These are phyloP conservation scores for Colletes collaris DNA, from an alignment of 2,888 invertebrate species.

Conservation along the genomic window DNA sequence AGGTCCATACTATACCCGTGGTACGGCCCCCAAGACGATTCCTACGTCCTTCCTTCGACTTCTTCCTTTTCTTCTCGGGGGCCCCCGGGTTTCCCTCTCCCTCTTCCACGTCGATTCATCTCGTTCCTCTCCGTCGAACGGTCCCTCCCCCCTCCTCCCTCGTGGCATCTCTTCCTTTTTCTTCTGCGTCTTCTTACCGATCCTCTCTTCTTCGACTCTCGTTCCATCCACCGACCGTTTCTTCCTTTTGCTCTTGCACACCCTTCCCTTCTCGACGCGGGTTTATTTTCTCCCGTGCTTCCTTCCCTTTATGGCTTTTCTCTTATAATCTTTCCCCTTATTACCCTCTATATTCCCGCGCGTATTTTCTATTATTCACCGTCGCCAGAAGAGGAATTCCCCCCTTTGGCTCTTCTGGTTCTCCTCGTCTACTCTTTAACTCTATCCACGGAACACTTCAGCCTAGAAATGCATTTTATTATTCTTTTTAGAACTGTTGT, in stretches of 20 bases:
- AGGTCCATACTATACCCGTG: conserved; percentile 59
- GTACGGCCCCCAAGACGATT: conserved; percentile 70
- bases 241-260: not conserved
- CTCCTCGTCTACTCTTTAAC: not conserved
- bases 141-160: not conserved
- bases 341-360: too few species aligned
- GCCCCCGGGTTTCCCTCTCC: conserved; percentile 26
- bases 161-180: conserved; percentile 16
- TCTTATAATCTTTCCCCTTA: not conserved
- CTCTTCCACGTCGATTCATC: conserved; percentile 44
- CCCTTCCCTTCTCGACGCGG: not conserved
- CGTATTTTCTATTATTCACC: not conserved
- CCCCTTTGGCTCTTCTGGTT: not conserved
- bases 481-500: too few species aligned
- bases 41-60: conserved; percentile 59
- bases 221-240: not conserved
- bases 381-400: not conserved
- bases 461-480: too few species aligned
- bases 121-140: conserved; percentile 33
- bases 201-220: conserved; percentile 11
- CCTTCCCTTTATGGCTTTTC: not conserved
- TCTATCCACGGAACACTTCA: too few species aligned
- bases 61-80: conserved; percentile 49
- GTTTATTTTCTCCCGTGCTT: not conserved
- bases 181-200: not conserved